These are phyloP conservation scores for Babylonia areolata DNA, from an alignment of 1,140 invertebrate species.

Conservation along the genomic window DNA sequence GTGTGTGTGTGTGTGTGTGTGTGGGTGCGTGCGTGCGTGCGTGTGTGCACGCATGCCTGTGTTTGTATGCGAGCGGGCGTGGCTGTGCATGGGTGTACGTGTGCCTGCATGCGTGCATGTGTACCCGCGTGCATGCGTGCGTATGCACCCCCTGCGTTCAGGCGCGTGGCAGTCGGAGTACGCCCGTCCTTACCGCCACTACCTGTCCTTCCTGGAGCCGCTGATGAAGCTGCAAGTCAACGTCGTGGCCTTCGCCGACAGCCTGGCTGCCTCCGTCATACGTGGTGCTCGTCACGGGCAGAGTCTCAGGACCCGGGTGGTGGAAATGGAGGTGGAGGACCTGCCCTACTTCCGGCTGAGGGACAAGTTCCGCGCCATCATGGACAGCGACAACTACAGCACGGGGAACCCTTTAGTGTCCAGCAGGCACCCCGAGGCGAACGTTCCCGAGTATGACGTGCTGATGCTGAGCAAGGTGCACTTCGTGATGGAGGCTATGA, in stretches of 20 bases:
- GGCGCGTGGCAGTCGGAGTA: slow-evolving; percentile 6
- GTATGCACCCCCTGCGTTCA: neutral
- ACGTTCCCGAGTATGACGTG: slow-evolving; percentile 35
- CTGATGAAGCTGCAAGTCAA: slow-evolving; percentile 35
- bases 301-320: neutral
- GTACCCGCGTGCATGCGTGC: neutral
- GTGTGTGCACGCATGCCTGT: neutral
- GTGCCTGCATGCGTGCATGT: neutral
- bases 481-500: slow-evolving; percentile 21
- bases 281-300: neutral
- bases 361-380: slow-evolving; percentile 22
- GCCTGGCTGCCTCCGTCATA: neutral
- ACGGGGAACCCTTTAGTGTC: neutral
- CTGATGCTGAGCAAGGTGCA: slow-evolving; percentile 26
- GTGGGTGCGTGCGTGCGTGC: too few species aligned
- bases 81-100: too few species aligned
- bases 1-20: too few species aligned
- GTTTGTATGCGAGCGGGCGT: neutral
- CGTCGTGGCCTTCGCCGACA: slow-evolving; percentile 37
- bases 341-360: slow-evolving; percentile 36
- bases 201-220: slow-evolving; percentile 32
- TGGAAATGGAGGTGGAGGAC: slow-evolving; percentile 19
- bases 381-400: slow-evolving; percentile 31
- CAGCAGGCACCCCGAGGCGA: slow-evolving; percentile 18
- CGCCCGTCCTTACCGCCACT: slow-evolving; percentile 18